Conservation (phyloP, 2,113 vertebrate genomes). For the Takifugu bimaculatus region DNA sequence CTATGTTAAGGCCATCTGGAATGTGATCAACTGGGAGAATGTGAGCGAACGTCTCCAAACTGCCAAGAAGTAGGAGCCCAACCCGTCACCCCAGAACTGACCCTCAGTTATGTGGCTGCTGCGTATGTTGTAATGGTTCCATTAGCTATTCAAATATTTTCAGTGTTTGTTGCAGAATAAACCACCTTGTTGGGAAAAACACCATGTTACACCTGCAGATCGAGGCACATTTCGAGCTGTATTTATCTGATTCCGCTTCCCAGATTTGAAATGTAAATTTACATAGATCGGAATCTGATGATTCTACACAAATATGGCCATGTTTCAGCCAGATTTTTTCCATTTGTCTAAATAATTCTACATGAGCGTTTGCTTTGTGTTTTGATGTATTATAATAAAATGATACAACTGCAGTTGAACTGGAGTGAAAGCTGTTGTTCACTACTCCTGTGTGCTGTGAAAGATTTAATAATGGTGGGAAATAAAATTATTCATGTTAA, state of each 20-base stretch:
- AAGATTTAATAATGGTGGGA: too few relatives aligned
- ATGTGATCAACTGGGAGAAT: constrained; percentile 94
- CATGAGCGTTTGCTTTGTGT: background rate
- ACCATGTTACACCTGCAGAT: background rate
- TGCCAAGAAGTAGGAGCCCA: constrained; percentile 80
- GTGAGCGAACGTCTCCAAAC: constrained; percentile 81
- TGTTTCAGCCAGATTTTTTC: background rate
- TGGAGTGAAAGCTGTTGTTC: background rate
- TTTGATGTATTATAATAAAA: background rate
- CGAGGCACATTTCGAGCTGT: background rate
- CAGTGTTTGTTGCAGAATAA: background rate
- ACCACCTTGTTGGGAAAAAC: background rate
- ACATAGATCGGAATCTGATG: background rate
- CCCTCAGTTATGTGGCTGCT: constrained; percentile 19
- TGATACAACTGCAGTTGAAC: background rate
- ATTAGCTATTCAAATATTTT: background rate
- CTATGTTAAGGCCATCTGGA: constrained; percentile 98
- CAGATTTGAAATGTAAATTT: too few relatives aligned
- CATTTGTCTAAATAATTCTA: background rate
- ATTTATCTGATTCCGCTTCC: too few relatives aligned
- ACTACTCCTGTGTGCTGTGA: too few relatives aligned
- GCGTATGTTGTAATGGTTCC: constrained; percentile 18
- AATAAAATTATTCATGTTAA: background rate
- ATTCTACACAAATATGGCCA: background rate
- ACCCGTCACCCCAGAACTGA: background rate